A percentile compares a stretch with the other conserved stretches of the same genome.
Conservation (phyloP, 2,888 invertebrate species). For the Scaptomyza polygonia region DNA sequence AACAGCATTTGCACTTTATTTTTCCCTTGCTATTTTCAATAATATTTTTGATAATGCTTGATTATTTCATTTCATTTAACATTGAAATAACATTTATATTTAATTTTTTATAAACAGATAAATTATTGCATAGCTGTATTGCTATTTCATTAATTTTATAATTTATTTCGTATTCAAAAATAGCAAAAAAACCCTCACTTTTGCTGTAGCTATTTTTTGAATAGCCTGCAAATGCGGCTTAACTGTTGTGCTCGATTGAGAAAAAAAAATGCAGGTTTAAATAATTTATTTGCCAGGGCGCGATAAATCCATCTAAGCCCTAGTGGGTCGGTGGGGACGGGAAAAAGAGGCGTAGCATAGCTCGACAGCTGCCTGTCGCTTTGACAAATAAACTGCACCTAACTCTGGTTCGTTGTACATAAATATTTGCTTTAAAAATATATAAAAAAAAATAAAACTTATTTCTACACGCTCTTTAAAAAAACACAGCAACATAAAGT, state of each 20-base stretch:
- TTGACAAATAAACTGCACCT: slow-evolving; percentile 68
- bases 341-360: slow-evolving; percentile 25
- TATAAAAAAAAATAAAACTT: slow-evolving; percentile 44
- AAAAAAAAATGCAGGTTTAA: slow-evolving; percentile 16
- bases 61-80: no score
- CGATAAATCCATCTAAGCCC: slow-evolving; percentile 70
- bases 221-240: slow-evolving; percentile 2
- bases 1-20: no score
- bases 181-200: no score
- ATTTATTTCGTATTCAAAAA: no score
- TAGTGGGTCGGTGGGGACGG: not conserved
- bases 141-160: no score
- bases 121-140: no score
- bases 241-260: not conserved
- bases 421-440: slow-evolving; percentile 64
- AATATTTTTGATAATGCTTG: no score
- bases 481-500: slow-evolving; percentile 8
- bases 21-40: no score
- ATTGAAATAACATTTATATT: no score
- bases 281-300: slow-evolving; percentile 47
- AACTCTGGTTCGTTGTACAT: slow-evolving; percentile 43
- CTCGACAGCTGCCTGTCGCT: slow-evolving; percentile 49
- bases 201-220: no score
- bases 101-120: no score
- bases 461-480: slow-evolving; percentile 5